Evolutionary conservation across 2,113 vertebrate species (phyloP), one percentile per base, ranked within the genome.

Genomic region (Pelmatolapia mariae): DNA sequence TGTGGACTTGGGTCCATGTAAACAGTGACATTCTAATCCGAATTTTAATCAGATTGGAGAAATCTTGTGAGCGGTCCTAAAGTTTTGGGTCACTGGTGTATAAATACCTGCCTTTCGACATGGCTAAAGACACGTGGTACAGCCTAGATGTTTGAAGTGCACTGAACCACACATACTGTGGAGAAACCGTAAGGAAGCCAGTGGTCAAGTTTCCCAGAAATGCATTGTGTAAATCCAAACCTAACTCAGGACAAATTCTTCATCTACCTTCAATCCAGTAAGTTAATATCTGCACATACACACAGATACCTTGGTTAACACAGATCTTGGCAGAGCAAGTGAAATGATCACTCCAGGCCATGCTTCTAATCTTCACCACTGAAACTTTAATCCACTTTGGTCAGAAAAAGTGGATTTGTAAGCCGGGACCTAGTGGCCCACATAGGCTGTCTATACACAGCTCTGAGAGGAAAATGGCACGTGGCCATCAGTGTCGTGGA

Each of bases 371-470:
- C 92, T 91, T 33, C 66, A 80, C 57, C 47, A 31, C 82, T 92
- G 66, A 89, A 81, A 68, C 76, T 89, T 91, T 93, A 95, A 95
- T 95, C 93, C 93, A 90, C 81, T 87, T 92, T 94, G 87, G 94
- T 89, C 86, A 88, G 87, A 91, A 91, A 88, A 87, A 92, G 91
- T 92, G 91, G 90, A 92, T 95, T 93, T 91, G 52, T 63, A 71
- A 53, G 26, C 36, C 84, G 82, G 82, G 59, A 81, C 19, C 47
- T n/a, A 43, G 29, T 90, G 86, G 85, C 91, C 91, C 86, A 91
- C 83, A 91, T 91, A 88, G 54, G 56, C 76, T 31, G 53, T 19
- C 68, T 85, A 61, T 78, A 81, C 68, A 82, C 53, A 84, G 52
- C 45, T 81, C 6, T 78, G 31, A 10, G 19, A 87, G 19, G 45